Conservation (phyloP, 2,888 invertebrate genomes). For the Lucinisca nassula region DNA sequence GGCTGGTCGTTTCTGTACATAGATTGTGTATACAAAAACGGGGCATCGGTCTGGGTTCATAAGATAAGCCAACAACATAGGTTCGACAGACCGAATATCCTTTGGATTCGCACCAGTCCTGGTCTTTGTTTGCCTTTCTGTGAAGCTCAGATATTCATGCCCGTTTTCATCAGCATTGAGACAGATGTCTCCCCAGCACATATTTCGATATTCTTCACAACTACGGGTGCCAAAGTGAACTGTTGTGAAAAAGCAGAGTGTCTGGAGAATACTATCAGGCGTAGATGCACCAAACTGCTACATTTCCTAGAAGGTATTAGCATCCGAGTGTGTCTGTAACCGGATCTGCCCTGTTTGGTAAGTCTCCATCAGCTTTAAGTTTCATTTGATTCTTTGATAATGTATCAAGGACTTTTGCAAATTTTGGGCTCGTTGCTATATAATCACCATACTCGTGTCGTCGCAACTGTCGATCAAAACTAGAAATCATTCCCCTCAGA, state of each 20-base stretch:
- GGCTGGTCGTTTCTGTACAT: constrained; percentile 23
- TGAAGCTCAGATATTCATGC: constrained; percentile 33
- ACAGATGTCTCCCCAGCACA: constrained; percentile 48
- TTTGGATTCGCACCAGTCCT: constrained; percentile 43
- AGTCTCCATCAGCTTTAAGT: constrained; percentile 9
- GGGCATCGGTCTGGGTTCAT: constrained; percentile 12
- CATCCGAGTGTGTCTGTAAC: constrained; percentile 32
- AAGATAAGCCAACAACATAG: constrained; percentile 35
- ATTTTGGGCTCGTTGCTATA: not conserved
- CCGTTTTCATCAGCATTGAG: not conserved
- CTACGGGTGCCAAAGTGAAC: constrained; percentile 47
- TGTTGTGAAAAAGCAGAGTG: constrained; percentile 47
- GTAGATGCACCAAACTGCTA: constrained; percentile 35
- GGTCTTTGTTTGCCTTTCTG: constrained; percentile 53
- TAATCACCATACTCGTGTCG: not conserved
- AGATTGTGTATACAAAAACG: constrained; percentile 35
- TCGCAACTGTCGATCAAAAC: not conserved
- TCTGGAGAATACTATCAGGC: constrained; percentile 40
- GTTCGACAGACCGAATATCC: constrained; percentile 42
- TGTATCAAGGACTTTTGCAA: not conserved
- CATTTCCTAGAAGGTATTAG: constrained; percentile 19
- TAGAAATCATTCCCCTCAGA: not conserved
- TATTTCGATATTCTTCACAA: constrained; percentile 35
- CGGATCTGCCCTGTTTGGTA: constrained; percentile 21
- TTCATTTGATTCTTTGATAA: not conserved